phyloP scores from a whole-genome alignment of 64 coral and sea anemone species.

The Acropora yongei region DNA sequence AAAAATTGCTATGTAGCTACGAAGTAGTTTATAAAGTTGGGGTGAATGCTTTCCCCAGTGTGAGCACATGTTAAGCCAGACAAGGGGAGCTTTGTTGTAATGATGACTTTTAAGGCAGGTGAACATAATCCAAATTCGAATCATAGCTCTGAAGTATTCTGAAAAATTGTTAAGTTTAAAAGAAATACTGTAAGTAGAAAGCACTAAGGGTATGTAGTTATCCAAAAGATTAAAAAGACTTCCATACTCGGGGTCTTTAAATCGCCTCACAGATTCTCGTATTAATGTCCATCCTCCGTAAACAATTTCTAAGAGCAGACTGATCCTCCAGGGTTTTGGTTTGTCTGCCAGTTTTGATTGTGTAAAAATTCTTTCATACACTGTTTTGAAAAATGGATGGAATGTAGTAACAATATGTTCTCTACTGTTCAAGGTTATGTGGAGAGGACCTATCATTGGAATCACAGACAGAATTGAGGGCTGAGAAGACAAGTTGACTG shows the following conservation, averaged over 20 bases:
- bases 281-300: slow-evolving; percentile 28
- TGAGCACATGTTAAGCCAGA: slow-evolving; percentile 19
- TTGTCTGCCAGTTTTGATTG: slow-evolving; percentile 35
- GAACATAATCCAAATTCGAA: slow-evolving; percentile 56
- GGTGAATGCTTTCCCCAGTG: slow-evolving; percentile 56
- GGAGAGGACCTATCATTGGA: slow-evolving; percentile 34
- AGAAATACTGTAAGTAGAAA: too few relatives aligned
- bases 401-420: too few relatives aligned
- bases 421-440: too few relatives aligned
- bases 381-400: not conserved
- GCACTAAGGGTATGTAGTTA: too few relatives aligned
- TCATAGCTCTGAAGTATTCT: slow-evolving; percentile 50
- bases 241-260: slow-evolving; percentile 10
- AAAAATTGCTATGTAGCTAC: not conserved
- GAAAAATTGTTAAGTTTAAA: slow-evolving; percentile 37
- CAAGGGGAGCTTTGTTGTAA: slow-evolving; percentile 65
- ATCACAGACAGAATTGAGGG: not conserved
- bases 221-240: slow-evolving; percentile 44
- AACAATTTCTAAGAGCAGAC: slow-evolving; percentile 15
- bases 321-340: slow-evolving; percentile 48
- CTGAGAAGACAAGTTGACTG: not conserved
- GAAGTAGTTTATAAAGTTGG: slow-evolving; percentile 9
- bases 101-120: slow-evolving; percentile 27
- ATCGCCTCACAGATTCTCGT: not conserved
- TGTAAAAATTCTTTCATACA: slow-evolving; percentile 20